Percentiles rank a stretch among this genome's conserved stretches.
These are phyloP conservation scores for Gracilinanus agilis DNA, from an alignment of 2,113 vertebrate genomes.

Conservation along the genomic window DNA sequence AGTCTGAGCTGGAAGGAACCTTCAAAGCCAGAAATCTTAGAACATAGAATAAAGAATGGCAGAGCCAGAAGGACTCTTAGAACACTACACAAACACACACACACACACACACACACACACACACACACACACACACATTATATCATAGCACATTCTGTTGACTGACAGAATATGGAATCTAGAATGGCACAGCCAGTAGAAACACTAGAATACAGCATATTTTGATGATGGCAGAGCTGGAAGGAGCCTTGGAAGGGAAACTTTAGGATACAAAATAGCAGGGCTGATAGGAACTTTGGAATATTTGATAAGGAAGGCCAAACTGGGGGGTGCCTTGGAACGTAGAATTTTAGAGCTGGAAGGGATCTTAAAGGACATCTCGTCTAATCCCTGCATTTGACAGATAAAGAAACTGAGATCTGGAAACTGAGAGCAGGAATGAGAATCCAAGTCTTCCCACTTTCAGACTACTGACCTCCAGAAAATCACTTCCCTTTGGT, in stretches of 20 bases:
- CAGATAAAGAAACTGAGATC: not conserved
- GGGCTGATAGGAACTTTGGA: too few relatives aligned
- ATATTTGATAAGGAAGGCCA: too few relatives aligned
- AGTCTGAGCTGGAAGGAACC: too few relatives aligned
- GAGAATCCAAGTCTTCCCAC: not conserved
- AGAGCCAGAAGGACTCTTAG: not conserved
- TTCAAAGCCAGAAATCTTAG: too few relatives aligned
- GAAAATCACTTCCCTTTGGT: not conserved
- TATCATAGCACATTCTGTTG: too few relatives aligned
- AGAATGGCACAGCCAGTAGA: not conserved
- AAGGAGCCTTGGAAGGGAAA: not conserved
- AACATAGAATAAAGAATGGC: not conserved
- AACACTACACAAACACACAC: too few relatives aligned
- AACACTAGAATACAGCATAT: too few relatives aligned
- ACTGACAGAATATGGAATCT: too few relatives aligned
- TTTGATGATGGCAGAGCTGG: not conserved
- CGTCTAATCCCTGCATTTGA: not conserved
- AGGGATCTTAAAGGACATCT: not conserved
- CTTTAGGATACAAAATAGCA: too few relatives aligned
- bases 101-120: too few relatives aligned
- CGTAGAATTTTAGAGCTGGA: not conserved
- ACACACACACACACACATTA: too few relatives aligned
- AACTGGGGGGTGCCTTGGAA: too few relatives aligned
- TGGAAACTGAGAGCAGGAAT: not conserved
- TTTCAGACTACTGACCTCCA: not conserved